Percentiles rank a stretch among this genome's conserved stretches.
Evolutionary conservation across 2,113 vertebrate species (phyloP).

Genomic region (Odontophorus gujanensis): DNA sequence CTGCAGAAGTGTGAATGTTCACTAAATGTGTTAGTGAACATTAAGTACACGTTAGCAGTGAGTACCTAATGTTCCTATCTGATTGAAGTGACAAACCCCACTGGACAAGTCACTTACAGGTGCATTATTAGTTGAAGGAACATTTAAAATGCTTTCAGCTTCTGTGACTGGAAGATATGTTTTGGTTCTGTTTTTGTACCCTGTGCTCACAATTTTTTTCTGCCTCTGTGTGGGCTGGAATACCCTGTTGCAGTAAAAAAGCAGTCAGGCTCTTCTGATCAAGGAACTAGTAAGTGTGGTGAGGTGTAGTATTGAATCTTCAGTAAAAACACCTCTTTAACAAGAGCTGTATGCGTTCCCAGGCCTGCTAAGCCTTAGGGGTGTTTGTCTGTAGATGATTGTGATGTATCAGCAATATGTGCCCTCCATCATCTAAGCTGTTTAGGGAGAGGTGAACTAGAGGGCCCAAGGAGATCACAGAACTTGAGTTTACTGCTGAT

Average conservation of each 20-base stretch:
- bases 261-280: not conserved
- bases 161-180: fast-evolving
- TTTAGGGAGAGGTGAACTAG: not conserved
- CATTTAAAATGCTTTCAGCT: not conserved
- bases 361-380: not conserved
- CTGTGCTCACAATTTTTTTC: fast-evolving
- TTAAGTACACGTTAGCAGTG: not conserved
- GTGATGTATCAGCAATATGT: not conserved
- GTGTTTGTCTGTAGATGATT: not conserved
- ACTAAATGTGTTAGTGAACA: not conserved
- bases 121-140: not conserved
- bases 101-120: not conserved
- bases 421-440: fast-evolving
- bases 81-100: not conserved
- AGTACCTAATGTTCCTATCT: not conserved
- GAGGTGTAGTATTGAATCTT: not conserved
- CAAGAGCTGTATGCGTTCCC: fast-evolving
- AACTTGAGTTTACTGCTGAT: not conserved
- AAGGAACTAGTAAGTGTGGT: fast-evolving
- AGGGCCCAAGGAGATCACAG: not conserved
- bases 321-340: not conserved
- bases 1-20: not conserved
- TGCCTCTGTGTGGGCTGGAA: not conserved
- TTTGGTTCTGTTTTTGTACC: not conserved
- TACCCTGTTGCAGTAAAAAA: not conserved